Percentiles rank a stretch among this genome's conserved stretches.
phyloP scores from a whole-genome alignment of 2,888 invertebrate genomes.

The Agapostemon virescens region DNA sequence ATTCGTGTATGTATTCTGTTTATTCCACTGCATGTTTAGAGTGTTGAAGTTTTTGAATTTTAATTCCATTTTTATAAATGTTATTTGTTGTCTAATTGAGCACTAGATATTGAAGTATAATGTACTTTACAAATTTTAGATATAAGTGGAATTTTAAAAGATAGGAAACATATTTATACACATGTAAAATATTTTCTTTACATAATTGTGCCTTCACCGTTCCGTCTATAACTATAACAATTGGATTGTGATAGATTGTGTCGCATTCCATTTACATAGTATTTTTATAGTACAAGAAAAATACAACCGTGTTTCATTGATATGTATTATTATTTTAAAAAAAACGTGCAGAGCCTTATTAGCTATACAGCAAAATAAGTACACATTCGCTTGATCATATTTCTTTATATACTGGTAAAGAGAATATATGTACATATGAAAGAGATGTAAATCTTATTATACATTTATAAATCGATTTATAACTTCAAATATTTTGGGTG shows the following conservation, averaged over 20 bases:
- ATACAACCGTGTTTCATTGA: slow-evolving; percentile 19
- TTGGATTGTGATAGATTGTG: slow-evolving; percentile 42
- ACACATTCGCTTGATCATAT: slow-evolving; percentile 33
- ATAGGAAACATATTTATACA: slow-evolving; percentile 56
- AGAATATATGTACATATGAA: slow-evolving; percentile 34
- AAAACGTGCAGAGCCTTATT: slow-evolving; percentile 36
- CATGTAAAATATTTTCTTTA: slow-evolving; percentile 58
- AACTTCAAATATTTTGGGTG: slow-evolving; percentile 11
- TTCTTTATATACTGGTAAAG: slow-evolving; percentile 36
- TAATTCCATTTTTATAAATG: slow-evolving; percentile 76
- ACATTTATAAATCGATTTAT: slow-evolving; percentile 19
- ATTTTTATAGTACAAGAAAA: slow-evolving; percentile 41
- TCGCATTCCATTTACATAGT: slow-evolving; percentile 46
- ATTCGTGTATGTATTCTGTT: slow-evolving; percentile 63
- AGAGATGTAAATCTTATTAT: neutral
- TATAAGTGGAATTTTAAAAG: slow-evolving; percentile 43
- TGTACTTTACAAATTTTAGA: slow-evolving; percentile 59
- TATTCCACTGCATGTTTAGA: slow-evolving; percentile 72
- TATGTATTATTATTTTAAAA: slow-evolving; percentile 9
- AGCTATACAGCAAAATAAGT: slow-evolving; percentile 27
- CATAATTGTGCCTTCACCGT: slow-evolving; percentile 51
- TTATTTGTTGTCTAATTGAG: slow-evolving; percentile 75
- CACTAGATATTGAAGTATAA: slow-evolving; percentile 68
- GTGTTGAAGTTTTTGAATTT: slow-evolving; percentile 80
- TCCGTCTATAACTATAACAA: slow-evolving; percentile 38